Evolutionary conservation across 2,113 vertebrate genomes (phyloP).

Genomic region (Brevimyrus niger): DNA sequence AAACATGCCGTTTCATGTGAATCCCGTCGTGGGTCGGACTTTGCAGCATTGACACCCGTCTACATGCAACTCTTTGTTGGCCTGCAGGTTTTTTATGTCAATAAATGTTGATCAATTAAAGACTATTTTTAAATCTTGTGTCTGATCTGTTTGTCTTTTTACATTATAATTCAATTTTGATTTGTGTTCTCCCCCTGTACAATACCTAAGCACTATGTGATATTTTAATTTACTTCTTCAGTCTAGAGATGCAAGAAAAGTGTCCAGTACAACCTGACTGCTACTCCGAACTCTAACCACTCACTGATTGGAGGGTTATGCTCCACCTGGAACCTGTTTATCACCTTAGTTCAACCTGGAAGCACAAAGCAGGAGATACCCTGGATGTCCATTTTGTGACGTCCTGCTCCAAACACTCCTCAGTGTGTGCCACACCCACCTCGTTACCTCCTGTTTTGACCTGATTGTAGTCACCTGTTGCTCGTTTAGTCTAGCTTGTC

Average conservation of each 20-base stretch:
- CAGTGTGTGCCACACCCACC: no score
- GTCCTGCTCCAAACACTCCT: no score
- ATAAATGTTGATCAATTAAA: conserved; percentile 37
- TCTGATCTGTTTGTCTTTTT: neutral
- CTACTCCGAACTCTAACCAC: neutral
- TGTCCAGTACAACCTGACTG: neutral
- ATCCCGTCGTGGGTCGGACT: conserved; percentile 37
- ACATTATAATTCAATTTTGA: neutral
- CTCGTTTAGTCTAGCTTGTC: no score
- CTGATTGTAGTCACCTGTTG: no score
- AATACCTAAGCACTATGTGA: neutral
- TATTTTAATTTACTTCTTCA: neutral
- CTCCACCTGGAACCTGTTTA: neutral
- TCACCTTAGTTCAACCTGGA: no score
- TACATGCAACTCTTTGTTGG: conserved; percentile 28
- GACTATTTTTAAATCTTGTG: neutral
- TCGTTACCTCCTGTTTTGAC: no score
- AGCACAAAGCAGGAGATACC: neutral
- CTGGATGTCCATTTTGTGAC: neutral
- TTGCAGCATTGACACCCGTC: conserved; percentile 29
- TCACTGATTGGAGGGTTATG: neutral
- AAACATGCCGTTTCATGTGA: conserved; percentile 30
- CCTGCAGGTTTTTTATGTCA: conserved; percentile 42
- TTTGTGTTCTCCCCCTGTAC: neutral
- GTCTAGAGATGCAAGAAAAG: neutral